Base-by-base conservation (phyloP, 2,113 vertebrate species). In the Vulpes ferrilata region DNA sequence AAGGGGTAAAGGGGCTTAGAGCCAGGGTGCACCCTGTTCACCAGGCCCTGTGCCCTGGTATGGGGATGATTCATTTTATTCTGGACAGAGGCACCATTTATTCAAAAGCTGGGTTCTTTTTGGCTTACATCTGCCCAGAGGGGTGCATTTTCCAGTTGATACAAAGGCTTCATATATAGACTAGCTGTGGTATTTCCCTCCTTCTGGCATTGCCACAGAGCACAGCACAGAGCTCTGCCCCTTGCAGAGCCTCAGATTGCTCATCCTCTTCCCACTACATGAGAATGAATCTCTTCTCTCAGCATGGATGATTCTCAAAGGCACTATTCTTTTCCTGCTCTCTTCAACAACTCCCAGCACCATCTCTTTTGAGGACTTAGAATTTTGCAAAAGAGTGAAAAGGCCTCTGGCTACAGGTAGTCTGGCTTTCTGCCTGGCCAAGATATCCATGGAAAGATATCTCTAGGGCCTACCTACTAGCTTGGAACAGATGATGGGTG, bases 1-100 rank as follows among this genome's bases (percentile, higher is more conserved):
- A 53, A 10, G 6, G 4, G 1, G 2, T 0, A 6, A 15, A 9
- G 7, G 6, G 6, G 11, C 1, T 27, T 35, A 25, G 38, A 74
- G 35, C 10, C 35, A 64, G 35, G 2, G 35, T 59, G 62, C 11
- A 51, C 5, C 19, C 48, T 16, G 30, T 16, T 55, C 16, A 23
- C 11, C 38, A 53, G 62, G 62, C 13, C 13, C 25, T 62, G 78
- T 35, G 35, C 43, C 27, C 62, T 38, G 35, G 17, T n/a, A 35
- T 15, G 25, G 1, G 35, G 55, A 13, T 8, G 57, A 69, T 17
- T 67, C 30, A 80, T 79, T 96, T 79, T 57, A 57, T 57, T 91
- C 25, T 57, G 64, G 51, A 74, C 67, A 64, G 64, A 92, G 71
- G n/a, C 7, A 71, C 64, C 5, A n/a, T 82, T 73, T 51, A 30